Percentiles rank a stretch among this genome's conserved stretches.
phyloP scores from a whole-genome alignment of 2,113 vertebrate genomes.

The Macquaria australasica region DNA sequence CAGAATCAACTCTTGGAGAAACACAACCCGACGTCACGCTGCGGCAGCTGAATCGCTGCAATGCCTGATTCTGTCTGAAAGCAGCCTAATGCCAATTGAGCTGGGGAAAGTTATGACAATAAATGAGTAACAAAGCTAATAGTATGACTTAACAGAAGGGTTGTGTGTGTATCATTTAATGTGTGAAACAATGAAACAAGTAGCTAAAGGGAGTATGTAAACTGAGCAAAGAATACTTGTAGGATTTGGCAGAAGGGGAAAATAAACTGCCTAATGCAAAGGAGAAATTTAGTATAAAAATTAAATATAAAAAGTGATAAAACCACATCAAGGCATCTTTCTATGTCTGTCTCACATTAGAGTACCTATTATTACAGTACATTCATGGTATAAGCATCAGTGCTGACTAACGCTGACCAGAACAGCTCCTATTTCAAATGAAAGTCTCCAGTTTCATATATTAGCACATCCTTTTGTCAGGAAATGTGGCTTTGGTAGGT shows the following conservation, averaged over 20 bases:
- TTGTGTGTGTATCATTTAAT: background rate
- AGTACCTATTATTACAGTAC: background rate
- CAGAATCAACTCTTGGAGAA: no score
- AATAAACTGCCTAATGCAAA: background rate
- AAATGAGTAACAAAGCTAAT: background rate
- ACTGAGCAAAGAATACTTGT: background rate
- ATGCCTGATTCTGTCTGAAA: no score
- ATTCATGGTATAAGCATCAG: background rate
- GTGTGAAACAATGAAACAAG: background rate
- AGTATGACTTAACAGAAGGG: background rate
- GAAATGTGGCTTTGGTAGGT: conserved; percentile 43
- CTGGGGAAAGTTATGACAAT: background rate
- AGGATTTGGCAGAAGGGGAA: background rate
- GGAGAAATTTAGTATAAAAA: no score
- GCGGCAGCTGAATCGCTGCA: no score
- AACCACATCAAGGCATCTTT: background rate
- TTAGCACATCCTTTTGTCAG: conserved; percentile 43
- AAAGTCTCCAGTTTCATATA: conserved; percentile 23
- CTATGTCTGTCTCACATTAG: background rate
- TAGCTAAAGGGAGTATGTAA: conserved; percentile 4
- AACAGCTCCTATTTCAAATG: conserved; percentile 27
- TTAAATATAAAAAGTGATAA: background rate
- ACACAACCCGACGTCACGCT: no score
- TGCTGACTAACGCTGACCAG: conserved; percentile 47
- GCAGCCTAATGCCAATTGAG: background rate